Percentiles rank a stretch among this genome's conserved stretches.
Evolutionary conservation across 92 coral and sea anemone species (phyloP).

Genomic region (Pocillopora meandrina): DNA sequence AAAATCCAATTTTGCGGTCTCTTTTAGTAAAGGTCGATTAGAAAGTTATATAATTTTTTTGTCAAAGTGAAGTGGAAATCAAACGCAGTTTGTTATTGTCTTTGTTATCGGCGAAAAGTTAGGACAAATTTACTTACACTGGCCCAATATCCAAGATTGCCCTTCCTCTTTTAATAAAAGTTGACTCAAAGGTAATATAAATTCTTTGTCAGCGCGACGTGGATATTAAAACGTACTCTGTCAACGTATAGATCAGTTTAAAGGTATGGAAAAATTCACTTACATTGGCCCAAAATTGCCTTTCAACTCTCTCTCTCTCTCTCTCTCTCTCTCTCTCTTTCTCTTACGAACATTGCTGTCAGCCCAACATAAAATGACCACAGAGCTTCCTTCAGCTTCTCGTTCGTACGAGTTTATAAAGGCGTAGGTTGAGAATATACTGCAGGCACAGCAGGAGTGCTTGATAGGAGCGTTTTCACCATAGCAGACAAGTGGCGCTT

Average conservation of each 20-base stretch:
- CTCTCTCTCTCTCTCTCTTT: not conserved
- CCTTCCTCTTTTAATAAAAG: not conserved
- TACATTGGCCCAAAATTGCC: not conserved
- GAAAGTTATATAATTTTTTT: not conserved
- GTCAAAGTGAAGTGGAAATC: conserved; percentile 25
- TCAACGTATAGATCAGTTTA: not conserved
- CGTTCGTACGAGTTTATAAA: not conserved
- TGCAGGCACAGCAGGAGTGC: conserved; percentile 1
- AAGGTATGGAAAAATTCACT: conserved; percentile 19
- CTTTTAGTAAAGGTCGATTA: not conserved
- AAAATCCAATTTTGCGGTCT: not conserved
- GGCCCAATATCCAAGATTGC: not conserved
- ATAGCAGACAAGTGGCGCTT: conserved; percentile 45
- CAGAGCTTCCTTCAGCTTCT: not conserved
- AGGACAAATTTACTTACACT: not conserved
- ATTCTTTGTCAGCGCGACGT: conserved; percentile 20
- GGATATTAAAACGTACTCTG: conserved; percentile 2
- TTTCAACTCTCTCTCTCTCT: not conserved
- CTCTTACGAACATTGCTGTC: too few relatives aligned
- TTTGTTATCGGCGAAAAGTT: not conserved
- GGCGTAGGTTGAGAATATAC: not conserved
- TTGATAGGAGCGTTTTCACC: conserved; percentile 20
- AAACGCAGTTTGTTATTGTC: not conserved
- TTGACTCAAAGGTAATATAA: not conserved
- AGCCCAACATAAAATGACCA: not conserved